Conservation (phyloP, 1,140 invertebrate species). For the Philopotamus ludificatus region DNA sequence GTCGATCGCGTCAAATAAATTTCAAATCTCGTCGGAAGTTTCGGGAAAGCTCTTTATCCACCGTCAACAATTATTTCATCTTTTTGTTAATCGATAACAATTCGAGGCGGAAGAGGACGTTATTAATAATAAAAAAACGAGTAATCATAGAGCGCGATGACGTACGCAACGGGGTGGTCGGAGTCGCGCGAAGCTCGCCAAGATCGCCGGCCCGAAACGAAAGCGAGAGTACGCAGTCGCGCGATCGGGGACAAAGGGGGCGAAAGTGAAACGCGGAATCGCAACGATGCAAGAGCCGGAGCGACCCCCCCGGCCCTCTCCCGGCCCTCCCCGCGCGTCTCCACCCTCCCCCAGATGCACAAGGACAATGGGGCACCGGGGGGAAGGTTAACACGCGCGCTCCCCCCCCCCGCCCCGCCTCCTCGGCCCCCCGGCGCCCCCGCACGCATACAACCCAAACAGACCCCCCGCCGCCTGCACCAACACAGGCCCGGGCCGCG, state of each 20-base stretch:
- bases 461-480: constrained; percentile 10
- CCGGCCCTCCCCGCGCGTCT: constrained; percentile 45
- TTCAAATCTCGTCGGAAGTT: too few relatives aligned
- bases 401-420: constrained; percentile 12
- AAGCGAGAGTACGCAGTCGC: constrained; percentile 44
- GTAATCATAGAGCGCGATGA: neutral
- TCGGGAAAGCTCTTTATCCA: too few relatives aligned
- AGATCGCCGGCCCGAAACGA: constrained; percentile 50
- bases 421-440: constrained; percentile 16
- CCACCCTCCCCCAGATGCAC: constrained; percentile 28
- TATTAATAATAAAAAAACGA: neutral
- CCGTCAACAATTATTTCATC: too few relatives aligned
- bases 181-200: constrained; percentile 32
- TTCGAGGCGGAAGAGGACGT: too few relatives aligned
- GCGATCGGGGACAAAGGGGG: constrained; percentile 39
- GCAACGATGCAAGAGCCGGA: constrained; percentile 44
- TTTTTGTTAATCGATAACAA: too few relatives aligned
- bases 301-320: too few relatives aligned
- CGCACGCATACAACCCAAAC: constrained; percentile 18
- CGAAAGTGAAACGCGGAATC: constrained; percentile 45
- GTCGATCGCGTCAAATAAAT: too few relatives aligned
- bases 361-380: constrained; percentile 2
- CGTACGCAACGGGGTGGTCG: constrained; percentile 19
- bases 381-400: constrained; percentile 16
- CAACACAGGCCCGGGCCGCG: constrained; percentile 10